phyloP scores from a whole-genome alignment of 2,797 vertebrate genomes.

The Myoxocephalus aenaeus region DNA sequence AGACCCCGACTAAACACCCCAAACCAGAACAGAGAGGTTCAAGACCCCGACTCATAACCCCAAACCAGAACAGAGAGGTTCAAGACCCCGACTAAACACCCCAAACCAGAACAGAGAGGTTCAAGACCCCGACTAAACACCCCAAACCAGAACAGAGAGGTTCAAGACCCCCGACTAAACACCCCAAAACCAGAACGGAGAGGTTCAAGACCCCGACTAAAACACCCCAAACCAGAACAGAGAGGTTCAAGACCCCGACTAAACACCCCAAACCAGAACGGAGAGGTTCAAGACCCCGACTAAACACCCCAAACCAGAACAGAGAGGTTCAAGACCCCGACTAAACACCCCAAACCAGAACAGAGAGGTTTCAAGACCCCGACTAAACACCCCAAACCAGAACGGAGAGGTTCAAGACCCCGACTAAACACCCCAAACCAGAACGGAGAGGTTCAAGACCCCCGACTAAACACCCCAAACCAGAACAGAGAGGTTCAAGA shows the following conservation, averaged over 20 bases:
- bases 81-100: too few relatives aligned
- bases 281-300: conserved; percentile 39
- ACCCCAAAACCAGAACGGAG: too few relatives aligned
- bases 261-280: not conserved
- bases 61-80: conserved; percentile 28
- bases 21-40: conserved; percentile 40
- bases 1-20: too few relatives aligned
- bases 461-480: too few relatives aligned
- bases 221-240: not conserved
- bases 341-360: too few relatives aligned
- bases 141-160: not conserved
- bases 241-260: conserved; percentile 40
- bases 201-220: conserved; percentile 39
- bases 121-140: conserved; percentile 36
- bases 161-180: conserved; percentile 37
- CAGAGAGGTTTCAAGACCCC: conserved; percentile 36
- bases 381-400: not conserved
- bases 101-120: conserved; percentile 2
- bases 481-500: conserved; percentile 31
- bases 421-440: too few relatives aligned
- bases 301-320: too few relatives aligned
- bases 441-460: conserved; percentile 40
- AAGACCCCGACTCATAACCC: too few relatives aligned
- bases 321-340: conserved; percentile 23
- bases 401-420: conserved; percentile 34